phyloP scores from a whole-genome alignment of 1,140 invertebrate species.

The Vanessa tameamea region DNA sequence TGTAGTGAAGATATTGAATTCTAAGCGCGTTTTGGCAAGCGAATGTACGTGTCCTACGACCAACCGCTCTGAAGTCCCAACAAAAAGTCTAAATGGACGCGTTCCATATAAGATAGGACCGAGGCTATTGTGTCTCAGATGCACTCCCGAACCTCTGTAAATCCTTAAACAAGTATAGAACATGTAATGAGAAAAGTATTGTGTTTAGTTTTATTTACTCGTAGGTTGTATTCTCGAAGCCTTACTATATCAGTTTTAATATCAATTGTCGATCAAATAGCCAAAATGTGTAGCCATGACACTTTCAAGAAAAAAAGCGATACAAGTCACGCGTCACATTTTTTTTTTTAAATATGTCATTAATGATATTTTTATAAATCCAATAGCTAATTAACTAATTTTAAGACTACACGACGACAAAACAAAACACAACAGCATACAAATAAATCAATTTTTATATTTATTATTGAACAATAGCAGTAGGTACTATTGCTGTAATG shows the following conservation, averaged over 20 bases:
- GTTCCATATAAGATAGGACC: slow-evolving; percentile 13
- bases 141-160: slow-evolving; percentile 3
- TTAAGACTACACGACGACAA: too few species aligned
- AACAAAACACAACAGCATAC: too few species aligned
- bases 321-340: too few species aligned
- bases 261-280: neutral
- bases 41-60: slow-evolving; percentile 13
- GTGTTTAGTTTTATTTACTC: slow-evolving; percentile 1
- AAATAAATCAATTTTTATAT: too few species aligned
- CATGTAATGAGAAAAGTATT: slow-evolving; percentile 10
- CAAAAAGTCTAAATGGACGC: slow-evolving; percentile 9
- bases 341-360: too few species aligned
- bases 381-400: too few species aligned
- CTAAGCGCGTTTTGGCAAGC: slow-evolving; percentile 11
- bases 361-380: too few species aligned
- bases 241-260: neutral
- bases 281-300: too few species aligned
- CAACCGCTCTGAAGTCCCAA: slow-evolving; percentile 11
- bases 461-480: too few species aligned
- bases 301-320: too few species aligned
- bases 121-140: slow-evolving; percentile 12
- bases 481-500: too few species aligned
- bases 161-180: slow-evolving; percentile 12
- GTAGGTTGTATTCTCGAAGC: neutral
- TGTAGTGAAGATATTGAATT: slow-evolving; percentile 14